Evolutionary conservation across 2,113 vertebrate species (phyloP).

Genomic region (Rhea americana): DNA sequence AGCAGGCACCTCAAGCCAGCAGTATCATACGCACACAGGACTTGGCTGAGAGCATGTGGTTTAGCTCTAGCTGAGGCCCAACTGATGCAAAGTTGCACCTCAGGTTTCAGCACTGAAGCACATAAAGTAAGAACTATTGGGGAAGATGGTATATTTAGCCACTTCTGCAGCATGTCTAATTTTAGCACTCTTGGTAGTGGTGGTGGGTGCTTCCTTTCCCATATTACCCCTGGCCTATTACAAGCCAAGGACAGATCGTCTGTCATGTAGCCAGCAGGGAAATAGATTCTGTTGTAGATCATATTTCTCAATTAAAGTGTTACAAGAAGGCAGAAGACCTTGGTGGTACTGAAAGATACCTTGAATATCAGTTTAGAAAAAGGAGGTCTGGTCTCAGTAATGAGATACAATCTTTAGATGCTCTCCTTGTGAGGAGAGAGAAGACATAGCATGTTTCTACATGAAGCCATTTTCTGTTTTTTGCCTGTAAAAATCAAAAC

Average conservation of each 20-base stretch:
- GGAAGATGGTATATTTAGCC: slow-evolving; percentile 81
- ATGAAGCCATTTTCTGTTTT: slow-evolving; percentile 59
- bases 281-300: slow-evolving; percentile 84
- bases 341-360: slow-evolving; percentile 79
- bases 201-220: slow-evolving; percentile 81
- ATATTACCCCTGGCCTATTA: slow-evolving; percentile 81
- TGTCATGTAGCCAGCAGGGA: slow-evolving; percentile 79
- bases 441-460: slow-evolving; percentile 66
- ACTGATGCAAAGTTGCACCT: slow-evolving; percentile 21
- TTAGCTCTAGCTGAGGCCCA: slow-evolving; percentile 20
- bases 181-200: slow-evolving; percentile 78
- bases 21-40: not conserved
- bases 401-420: slow-evolving; percentile 73
- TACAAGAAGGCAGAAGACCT: slow-evolving; percentile 80
- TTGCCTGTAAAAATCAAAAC: slow-evolving; percentile 55
- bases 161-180: slow-evolving; percentile 82
- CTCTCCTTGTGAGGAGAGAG: slow-evolving; percentile 68
- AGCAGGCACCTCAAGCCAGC: not conserved
- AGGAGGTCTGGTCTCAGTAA: slow-evolving; percentile 64
- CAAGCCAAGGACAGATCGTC: slow-evolving; percentile 84
- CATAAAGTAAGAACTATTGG: slow-evolving; percentile 74
- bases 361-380: slow-evolving; percentile 71
- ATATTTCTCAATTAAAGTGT: slow-evolving; percentile 85
- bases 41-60: not conserved
- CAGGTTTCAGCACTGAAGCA: slow-evolving; percentile 31